Evolutionary conservation across 1,140 invertebrate genomes (phyloP), one percentile per base, ranked within the genome.

Genomic region (Drosophila sp.): DNA sequence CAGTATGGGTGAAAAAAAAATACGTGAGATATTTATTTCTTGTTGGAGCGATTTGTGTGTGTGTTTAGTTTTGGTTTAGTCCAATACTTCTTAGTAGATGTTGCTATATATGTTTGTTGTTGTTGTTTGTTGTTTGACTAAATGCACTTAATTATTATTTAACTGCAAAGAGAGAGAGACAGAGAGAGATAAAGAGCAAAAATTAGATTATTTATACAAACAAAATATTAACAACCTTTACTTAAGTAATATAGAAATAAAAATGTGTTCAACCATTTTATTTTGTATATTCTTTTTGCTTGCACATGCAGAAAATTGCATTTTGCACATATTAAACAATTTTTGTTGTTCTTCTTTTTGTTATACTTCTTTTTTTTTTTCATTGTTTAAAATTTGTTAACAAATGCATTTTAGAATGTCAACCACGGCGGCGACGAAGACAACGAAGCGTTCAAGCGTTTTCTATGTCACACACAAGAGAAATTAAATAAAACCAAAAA

Each of bases 381-480:
- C 72, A 79, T 86, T 86, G 82, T 82, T 76, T 70, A 57, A 87
- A 84, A 87, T 83, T 83, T 87, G 83, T 87, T 87, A 87, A 87
- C 83, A 87, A 87, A 83, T 83, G 83, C 83, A 87, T 62, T 87
- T 87, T 87, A 82, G 82, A 86, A 79, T 86, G 83, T 85, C 82
- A 85, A 82, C 82, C 71, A 82, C 82, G 83, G 79, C 79, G 79
- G 76, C 83, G 85, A 86, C 74, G 66, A 66, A 58, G 61, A 58
- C 56, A 47, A 77, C 60, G 44, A 50, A 25, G 44, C 44, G 2
- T 50, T 50, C 44, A 50, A 50, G 44, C 44, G 44, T 64, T 87
- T 86, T 86, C 72, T 87, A 87, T 87, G 83, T 87, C 83, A 86
- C 70, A 74, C 72, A 74, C 72, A 50, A 79, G 56, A 66, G 25